Conservation (phyloP, 2,888 invertebrate genomes). For the Dynastes grantii region DNA sequence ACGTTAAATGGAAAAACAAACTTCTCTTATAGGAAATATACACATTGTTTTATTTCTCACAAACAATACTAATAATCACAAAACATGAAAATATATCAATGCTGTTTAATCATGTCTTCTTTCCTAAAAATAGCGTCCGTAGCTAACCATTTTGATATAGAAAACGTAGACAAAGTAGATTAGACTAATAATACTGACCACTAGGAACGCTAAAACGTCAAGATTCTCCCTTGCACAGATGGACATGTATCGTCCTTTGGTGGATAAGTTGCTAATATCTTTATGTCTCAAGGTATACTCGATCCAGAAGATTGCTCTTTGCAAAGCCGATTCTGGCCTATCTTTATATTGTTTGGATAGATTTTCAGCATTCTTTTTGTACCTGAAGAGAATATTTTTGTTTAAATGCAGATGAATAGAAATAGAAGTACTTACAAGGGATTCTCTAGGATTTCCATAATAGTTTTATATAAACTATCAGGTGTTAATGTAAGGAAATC, state of each 20-base stretch:
- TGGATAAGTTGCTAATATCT: constrained; percentile 53
- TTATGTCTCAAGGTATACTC: constrained; percentile 56
- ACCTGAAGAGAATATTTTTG: constrained; percentile 53
- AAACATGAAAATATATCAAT: not conserved
- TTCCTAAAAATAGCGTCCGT: not conserved
- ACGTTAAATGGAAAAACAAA: too few species aligned
- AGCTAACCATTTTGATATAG: not conserved
- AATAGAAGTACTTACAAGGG: constrained; percentile 55
- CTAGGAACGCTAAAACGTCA: constrained; percentile 51
- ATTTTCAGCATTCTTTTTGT: constrained; percentile 54
- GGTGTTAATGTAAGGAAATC: constrained; percentile 56
- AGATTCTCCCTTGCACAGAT: constrained; percentile 50
- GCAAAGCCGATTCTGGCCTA: constrained; percentile 55
- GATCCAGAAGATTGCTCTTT: constrained; percentile 57
- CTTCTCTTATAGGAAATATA: too few species aligned
- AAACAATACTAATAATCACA: too few species aligned
- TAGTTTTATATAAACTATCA: constrained; percentile 55
- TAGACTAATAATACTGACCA: not conserved
- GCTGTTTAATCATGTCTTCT: not conserved
- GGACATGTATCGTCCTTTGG: constrained; percentile 52
- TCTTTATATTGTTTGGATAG: constrained; percentile 56
- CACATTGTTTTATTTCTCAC: too few species aligned
- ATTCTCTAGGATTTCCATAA: constrained; percentile 59
- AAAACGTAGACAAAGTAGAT: not conserved
- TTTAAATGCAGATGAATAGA: too few species aligned